Percentiles rank a stretch among this genome's conserved stretches.
Evolutionary conservation across 2,113 vertebrate genomes (phyloP).

Genomic region (Ptychochromis oligacanthus): DNA sequence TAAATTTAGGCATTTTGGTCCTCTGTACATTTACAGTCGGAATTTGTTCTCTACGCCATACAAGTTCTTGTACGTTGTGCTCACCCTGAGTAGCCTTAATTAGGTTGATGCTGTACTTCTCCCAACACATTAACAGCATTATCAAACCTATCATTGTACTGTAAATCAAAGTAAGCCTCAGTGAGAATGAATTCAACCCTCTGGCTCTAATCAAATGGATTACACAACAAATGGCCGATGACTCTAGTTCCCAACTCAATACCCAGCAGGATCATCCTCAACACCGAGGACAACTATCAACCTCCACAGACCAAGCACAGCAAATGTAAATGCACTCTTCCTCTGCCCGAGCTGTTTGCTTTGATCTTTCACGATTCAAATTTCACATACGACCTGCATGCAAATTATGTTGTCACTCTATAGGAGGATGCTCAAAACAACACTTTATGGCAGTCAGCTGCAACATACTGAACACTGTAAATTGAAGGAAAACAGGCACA

Average conservation of each 20-base stretch:
- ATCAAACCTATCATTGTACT: constrained; percentile 7
- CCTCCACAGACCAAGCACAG: constrained; percentile 15
- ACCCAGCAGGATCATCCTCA: constrained; percentile 20
- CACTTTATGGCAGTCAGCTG: not conserved
- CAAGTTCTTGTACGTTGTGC: not conserved
- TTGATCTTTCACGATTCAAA: not conserved
- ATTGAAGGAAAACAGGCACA: constrained; percentile 2
- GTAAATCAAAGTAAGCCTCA: constrained; percentile 5
- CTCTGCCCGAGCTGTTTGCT: not conserved
- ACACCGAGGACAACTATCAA: constrained; percentile 30
- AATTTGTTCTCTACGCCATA: not conserved
- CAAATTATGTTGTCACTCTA: not conserved
- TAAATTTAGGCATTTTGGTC: not conserved
- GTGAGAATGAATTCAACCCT: not conserved
- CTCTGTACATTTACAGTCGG: not conserved
- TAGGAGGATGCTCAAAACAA: not conserved
- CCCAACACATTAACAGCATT: not conserved
- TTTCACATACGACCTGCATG: constrained; percentile 1
- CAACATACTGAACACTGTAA: not conserved
- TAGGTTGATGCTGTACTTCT: not conserved
- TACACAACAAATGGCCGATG: constrained; percentile 19
- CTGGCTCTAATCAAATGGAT: not conserved
- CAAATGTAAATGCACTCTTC: not conserved
- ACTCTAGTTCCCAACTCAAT: not conserved
- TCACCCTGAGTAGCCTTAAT: not conserved